These are phyloP conservation scores for Sakesphorus luctuosus DNA, from an alignment of 2,113 vertebrate species.

Conservation along the genomic window DNA sequence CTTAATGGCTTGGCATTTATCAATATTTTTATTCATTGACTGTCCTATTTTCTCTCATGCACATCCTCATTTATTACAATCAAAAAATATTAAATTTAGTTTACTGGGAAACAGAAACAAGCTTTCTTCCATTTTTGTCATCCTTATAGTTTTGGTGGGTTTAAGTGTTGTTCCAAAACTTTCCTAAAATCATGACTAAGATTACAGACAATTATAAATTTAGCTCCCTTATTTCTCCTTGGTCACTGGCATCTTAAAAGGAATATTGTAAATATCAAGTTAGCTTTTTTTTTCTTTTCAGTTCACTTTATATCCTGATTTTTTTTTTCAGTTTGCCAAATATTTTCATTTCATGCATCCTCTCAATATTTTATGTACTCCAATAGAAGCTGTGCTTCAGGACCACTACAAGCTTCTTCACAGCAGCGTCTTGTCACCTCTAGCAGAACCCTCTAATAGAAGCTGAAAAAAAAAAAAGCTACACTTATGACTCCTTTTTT, in stretches of 20 bases:
- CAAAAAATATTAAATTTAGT: neutral
- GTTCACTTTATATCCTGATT: neutral
- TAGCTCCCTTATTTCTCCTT: neutral
- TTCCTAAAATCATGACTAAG: neutral
- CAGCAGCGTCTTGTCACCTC: neutral
- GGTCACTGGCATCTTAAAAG: neutral
- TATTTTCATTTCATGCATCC: neutral
- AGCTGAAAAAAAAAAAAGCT: neutral
- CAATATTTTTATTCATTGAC: neutral
- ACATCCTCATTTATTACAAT: accelerated
- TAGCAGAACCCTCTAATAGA: neutral
- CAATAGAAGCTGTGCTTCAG: neutral
- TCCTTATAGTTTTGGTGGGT: neutral
- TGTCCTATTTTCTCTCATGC: neutral
- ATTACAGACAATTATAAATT: neutral
- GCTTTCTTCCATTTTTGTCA: neutral
- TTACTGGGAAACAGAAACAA: neutral
- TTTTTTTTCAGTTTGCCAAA: neutral
- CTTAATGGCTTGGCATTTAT: neutral
- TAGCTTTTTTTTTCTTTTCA: neutral
- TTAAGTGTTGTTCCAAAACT: neutral
- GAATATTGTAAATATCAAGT: neutral
- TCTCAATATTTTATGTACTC: neutral
- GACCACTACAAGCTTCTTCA: neutral
- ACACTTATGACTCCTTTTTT: neutral